Evolutionary conservation across 2,113 vertebrate species (phyloP), one percentile per base, ranked within the genome.

Genomic region (Pelobates fuscus): DNA sequence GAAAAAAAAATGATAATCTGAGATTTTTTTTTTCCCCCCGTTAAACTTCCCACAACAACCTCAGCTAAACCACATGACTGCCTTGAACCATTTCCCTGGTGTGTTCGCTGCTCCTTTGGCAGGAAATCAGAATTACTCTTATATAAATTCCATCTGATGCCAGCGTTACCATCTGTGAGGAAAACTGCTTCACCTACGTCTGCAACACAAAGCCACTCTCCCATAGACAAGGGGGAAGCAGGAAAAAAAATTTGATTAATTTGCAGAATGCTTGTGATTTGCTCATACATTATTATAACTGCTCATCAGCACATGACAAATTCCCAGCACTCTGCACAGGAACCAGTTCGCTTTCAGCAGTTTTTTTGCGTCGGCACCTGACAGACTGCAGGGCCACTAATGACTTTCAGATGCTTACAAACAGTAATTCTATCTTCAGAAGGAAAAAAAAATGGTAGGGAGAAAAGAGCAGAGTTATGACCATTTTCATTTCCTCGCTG

Each of bases 81-180:
- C 88, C 87, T 89, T 86, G 87, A 88, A 88, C 90, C 88, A 89
- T 91, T 87, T 93, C 92, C 91, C 92, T 91, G 89, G 92, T 92
- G 93, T 91, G 88, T 84, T 90, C 84, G 82, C 87, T 84, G 89
- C 87, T 90, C 88, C 91, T 92, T 93, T 95, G 94, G 92, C 93
- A 93, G 89, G 86, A 88, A 91, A 88, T 94, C 93, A 95, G 91
- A 92, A 91, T 89, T 87, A 88, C 89, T 92, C 92, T 94, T 95
- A 93, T 91, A 94, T 94, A 95, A 94, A 95, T 92, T 92, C 94
- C 91, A 94, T 94, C 95, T 94, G 94, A 97, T 96, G 95, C 94
- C 93, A 93, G 88, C 80, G 86, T 88, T 91, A 91, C 93, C 95
- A 96, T 96, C 93, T 95, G 94, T 92, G 93, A 92, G 91, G 82